Conservation (phyloP, 2,888 invertebrate genomes). For the Mesodorylaimus sp. region DNA sequence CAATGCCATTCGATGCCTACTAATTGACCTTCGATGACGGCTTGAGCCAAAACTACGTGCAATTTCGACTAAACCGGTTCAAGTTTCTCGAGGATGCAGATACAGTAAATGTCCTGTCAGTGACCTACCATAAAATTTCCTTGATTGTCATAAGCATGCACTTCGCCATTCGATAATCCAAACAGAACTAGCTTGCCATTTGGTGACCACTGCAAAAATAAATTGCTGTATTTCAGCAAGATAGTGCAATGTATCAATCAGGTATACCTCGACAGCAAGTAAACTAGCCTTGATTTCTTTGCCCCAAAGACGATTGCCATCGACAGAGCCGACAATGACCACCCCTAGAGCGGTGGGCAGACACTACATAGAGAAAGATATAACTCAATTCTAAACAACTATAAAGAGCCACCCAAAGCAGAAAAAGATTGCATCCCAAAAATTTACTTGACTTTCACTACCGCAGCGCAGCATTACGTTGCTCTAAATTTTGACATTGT, state of each 20-base stretch:
- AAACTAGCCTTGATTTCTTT: conserved; percentile 68
- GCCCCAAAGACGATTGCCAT: conserved; percentile 94
- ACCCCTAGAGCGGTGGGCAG: conserved; percentile 42
- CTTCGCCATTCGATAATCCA: conserved; percentile 69
- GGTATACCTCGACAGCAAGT: conserved; percentile 13
- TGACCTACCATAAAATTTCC: conserved; percentile 46
- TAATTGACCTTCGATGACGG: conserved; percentile 42
- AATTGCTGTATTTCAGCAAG: conserved; percentile 4
- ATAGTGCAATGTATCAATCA: not conserved
- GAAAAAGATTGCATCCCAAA: no score
- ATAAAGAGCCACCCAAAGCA: no score
- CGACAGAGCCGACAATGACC: conserved; percentile 84
- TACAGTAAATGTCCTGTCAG: conserved; percentile 1
- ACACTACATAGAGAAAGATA: not conserved
- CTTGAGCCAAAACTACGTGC: conserved; percentile 43
- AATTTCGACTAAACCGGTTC: conserved; percentile 46
- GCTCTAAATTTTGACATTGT: no score
- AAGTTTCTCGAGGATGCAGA: conserved; percentile 18
- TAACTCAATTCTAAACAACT: no score
- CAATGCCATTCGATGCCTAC: conserved; percentile 71
- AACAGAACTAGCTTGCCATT: conserved; percentile 74
- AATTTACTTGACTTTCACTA: no score
- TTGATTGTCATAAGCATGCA: conserved; percentile 81
- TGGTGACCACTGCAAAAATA: conserved; percentile 58
- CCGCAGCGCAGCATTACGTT: no score